Base-by-base conservation (phyloP, 2,797 vertebrate species). In the Aldrovandia affinis region DNA sequence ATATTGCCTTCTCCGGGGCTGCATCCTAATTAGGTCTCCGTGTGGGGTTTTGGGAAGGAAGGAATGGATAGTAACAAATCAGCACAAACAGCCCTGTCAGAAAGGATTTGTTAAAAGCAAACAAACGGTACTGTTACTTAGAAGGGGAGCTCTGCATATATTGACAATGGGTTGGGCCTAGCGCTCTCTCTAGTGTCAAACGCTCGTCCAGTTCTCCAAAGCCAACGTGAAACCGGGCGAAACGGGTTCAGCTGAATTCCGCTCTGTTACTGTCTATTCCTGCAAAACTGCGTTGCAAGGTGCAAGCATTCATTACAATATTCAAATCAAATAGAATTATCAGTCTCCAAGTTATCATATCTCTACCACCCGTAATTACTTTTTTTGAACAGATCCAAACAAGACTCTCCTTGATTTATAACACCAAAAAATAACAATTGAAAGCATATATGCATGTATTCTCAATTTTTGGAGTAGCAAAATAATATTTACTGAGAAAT, bases 1-100 rank as follows among this genome's bases (percentile, higher is more conserved):
- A 96, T 95, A 94, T 94, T 96, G 93, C 95, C 96, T 95, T 94
- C 93, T 96, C 91, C 91, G 91, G 91, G 95, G 94, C 94, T 93
- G 95, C 94, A 97, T 97, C 95, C 94, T 95, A 96, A 95, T 97
- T 96, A 96, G 95, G 94, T 94, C 89, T 92, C 92, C 84, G 88
- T 89, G 90, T 88, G 92, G 93, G 92, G 92, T 85, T 89, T 90
- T 91, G 90, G 79, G 91, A 91, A 92, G 92, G 91, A 93, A 89
- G 90, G 92, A 94, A 94, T 93, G 95, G 93, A 95, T 92, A 90
- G 93, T 94, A 94, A 95, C 94, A 95, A 96, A 96, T 95, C 95
- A 96, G 95, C 95, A 97, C 94, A 96, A 96, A 95, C 95, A 95
- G 94, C 91, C 91, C 93, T 94, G 96, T 95, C 96, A 95, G 93